A percentile compares a stretch with the other conserved stretches of the same genome.
phyloP scores from a whole-genome alignment of 2,113 vertebrate species.

The Bombycilla garrulus region DNA sequence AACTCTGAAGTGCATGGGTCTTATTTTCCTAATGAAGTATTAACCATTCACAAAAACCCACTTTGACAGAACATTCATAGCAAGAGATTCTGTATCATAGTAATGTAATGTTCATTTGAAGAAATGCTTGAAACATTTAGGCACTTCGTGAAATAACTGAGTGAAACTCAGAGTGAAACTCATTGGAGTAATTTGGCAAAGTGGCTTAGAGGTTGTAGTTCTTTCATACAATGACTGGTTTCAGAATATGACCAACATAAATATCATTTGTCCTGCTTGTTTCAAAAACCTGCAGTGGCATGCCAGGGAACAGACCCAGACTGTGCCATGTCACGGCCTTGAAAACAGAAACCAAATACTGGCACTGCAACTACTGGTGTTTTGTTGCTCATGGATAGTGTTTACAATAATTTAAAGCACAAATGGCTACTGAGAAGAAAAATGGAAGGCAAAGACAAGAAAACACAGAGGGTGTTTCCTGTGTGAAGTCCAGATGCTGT shows the following conservation, averaged over 20 bases:
- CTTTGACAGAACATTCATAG: not conserved
- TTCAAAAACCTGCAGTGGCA: not conserved
- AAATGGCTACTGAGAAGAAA: not conserved
- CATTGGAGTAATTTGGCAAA: not conserved
- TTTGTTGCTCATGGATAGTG: not conserved
- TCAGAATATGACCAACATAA: not conserved
- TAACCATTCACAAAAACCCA: not conserved
- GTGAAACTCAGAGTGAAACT: not conserved
- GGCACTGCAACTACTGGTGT: not conserved
- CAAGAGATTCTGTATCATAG: not conserved
- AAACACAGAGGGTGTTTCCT: rapidly evolving
- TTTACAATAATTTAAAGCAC: not conserved
- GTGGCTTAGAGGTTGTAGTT: not conserved
- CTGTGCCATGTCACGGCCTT: too few relatives aligned
- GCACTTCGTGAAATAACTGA: not conserved
- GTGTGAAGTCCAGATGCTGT: not conserved
- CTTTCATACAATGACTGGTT: not conserved
- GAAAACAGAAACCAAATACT: not conserved
- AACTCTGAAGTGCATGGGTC: not conserved
- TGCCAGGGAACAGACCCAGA: not conserved
- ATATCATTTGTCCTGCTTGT: not conserved
- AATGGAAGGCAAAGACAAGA: not conserved
- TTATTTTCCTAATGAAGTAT: not conserved
- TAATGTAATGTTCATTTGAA: not conserved
- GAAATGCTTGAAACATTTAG: not conserved